phyloP scores from a whole-genome alignment of 1,140 invertebrate genomes.

The Aphis craccivora region DNA sequence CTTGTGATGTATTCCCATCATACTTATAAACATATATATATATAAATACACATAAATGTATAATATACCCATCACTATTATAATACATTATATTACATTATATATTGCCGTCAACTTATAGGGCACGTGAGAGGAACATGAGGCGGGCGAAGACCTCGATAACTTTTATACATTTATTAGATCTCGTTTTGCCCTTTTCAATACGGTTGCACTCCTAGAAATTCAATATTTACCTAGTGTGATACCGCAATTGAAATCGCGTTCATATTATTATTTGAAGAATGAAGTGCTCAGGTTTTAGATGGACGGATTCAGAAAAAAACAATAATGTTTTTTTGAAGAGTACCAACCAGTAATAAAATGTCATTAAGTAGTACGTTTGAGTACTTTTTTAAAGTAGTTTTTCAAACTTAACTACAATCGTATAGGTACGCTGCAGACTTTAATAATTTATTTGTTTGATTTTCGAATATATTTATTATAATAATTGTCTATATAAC shows the following conservation, averaged over 20 bases:
- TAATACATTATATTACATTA: neutral
- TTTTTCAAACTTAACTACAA: neutral
- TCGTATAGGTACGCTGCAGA: neutral
- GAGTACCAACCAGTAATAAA: neutral
- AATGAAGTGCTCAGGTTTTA: neutral
- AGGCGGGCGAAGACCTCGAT: neutral
- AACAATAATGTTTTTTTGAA: constrained; percentile 24
- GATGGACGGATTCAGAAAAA: neutral
- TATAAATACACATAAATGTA: neutral
- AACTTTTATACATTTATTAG: constrained; percentile 49
- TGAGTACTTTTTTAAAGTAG: neutral
- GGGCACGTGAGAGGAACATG: too few relatives aligned
- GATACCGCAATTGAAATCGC: neutral
- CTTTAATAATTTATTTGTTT: neutral
- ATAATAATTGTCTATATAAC: neutral
- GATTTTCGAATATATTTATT: neutral
- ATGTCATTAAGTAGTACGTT: neutral
- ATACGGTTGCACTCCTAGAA: neutral
- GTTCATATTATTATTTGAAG: constrained; percentile 22
- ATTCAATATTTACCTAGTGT: constrained; percentile 36
- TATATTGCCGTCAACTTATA: neutral
- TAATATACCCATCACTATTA: neutral
- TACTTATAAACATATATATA: neutral
- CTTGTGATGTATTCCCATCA: neutral
- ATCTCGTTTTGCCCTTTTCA: constrained; percentile 28